phyloP scores from a whole-genome alignment of 2,797 vertebrate genomes.

The Galagoides demidoff region DNA sequence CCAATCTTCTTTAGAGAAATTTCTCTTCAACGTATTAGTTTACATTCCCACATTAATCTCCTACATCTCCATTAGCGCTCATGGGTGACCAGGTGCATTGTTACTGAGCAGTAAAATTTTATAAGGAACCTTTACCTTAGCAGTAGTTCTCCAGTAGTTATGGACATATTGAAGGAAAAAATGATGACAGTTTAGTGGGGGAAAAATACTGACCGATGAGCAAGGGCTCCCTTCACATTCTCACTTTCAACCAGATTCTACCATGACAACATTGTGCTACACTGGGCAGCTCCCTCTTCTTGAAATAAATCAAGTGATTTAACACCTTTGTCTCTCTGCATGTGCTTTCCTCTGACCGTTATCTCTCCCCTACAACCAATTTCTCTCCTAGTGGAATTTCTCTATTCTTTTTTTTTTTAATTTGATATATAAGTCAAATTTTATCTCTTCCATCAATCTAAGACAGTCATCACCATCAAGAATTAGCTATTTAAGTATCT shows the following conservation, averaged over 20 bases:
- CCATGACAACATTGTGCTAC: not conserved
- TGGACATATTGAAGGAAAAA: conserved; percentile 33
- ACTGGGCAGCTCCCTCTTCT: not conserved
- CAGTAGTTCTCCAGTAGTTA: too few relatives aligned
- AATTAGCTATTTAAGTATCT: conserved; percentile 12
- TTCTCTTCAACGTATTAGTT: too few relatives aligned
- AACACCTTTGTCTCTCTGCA: conserved; percentile 5
- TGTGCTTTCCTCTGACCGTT: not conserved
- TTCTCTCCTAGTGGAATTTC: not conserved
- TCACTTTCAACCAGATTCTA: conserved; percentile 6
- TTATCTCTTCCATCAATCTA: not conserved
- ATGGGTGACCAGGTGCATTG: too few relatives aligned
- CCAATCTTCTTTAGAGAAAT: too few relatives aligned
- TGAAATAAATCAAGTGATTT: conserved; percentile 23
- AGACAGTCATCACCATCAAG: not conserved
- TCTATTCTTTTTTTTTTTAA: not conserved
- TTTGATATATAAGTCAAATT: conserved; percentile 10
- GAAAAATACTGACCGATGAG: not conserved
- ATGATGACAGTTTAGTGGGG: not conserved
- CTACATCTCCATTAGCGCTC: too few relatives aligned
- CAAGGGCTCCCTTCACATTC: not conserved
- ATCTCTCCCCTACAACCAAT: not conserved
- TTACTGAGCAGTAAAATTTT: too few relatives aligned
- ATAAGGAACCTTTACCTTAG: too few relatives aligned
- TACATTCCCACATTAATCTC: too few relatives aligned